Percentiles rank a stretch among this genome's conserved stretches.
Evolutionary conservation across 1,140 invertebrate genomes (phyloP).

Genomic region (Lucilia sericata): DNA sequence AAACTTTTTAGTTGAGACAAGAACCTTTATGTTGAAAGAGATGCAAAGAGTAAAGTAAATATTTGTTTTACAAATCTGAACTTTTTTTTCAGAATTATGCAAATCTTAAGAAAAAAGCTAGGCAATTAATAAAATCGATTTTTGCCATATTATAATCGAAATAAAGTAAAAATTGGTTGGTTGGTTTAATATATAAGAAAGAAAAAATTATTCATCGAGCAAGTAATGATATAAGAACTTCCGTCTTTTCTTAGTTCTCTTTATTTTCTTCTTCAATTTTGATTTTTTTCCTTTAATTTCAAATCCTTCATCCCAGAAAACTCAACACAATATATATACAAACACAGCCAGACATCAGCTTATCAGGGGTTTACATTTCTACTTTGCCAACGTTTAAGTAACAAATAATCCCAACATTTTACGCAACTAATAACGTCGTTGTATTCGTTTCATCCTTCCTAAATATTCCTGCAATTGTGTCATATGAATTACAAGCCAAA

Average conservation of each 20-base stretch:
- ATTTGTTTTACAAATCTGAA: too few species aligned
- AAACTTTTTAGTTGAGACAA: too few species aligned
- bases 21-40: too few species aligned
- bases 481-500: not conserved
- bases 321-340: not conserved
- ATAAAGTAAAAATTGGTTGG: too few species aligned
- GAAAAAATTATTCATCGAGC: too few species aligned
- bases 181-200: too few species aligned
- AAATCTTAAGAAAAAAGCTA: too few species aligned
- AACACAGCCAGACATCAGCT: conserved; percentile 2
- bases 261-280: not conserved
- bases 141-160: too few species aligned
- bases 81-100: too few species aligned
- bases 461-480: not conserved
- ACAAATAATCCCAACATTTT: conserved; percentile 40
- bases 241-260: not conserved
- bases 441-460: not conserved
- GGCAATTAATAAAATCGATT: too few species aligned
- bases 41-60: too few species aligned
- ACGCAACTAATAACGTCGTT: conserved; percentile 33
- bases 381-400: conserved; percentile 29
- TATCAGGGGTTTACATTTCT: not conserved
- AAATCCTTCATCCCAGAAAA: not conserved
- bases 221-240: too few species aligned
- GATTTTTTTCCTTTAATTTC: not conserved